These are phyloP conservation scores for Ceriagrion tenellum DNA, from an alignment of 2,888 invertebrate species.

Conservation along the genomic window DNA sequence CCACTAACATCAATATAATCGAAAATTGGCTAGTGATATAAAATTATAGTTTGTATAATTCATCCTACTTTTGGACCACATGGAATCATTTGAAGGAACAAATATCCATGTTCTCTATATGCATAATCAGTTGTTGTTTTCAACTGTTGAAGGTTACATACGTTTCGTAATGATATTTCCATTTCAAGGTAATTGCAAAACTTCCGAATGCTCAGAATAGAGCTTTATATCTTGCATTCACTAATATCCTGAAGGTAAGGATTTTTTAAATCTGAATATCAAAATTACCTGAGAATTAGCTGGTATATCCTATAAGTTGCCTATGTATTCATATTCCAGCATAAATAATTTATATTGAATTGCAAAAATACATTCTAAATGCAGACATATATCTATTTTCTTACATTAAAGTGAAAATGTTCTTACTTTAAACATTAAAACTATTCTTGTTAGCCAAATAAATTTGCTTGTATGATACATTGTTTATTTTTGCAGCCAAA, in stretches of 20 bases:
- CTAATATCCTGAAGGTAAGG: conserved; percentile 18
- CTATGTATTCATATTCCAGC: neutral
- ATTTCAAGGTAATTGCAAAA: conserved; percentile 17
- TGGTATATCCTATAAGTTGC: neutral
- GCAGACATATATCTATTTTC: conserved; percentile 46
- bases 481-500: conserved; percentile 65
- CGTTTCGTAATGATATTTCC: neutral
- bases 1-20: neutral
- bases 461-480: conserved; percentile 57
- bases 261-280: neutral
- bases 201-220: neutral
- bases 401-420: conserved; percentile 29
- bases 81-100: conserved; percentile 25
- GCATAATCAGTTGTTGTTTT: neutral
- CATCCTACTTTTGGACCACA: neutral
- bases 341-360: conserved; percentile 46
- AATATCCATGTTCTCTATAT: neutral
- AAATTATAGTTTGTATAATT: neutral
- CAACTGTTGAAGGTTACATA: neutral
- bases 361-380: conserved; percentile 28
- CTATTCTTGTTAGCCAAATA: conserved; percentile 41
- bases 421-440: conserved; percentile 55
- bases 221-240: conserved; percentile 9
- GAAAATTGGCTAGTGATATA: neutral
- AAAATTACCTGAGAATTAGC: neutral